Percentiles rank a stretch among this genome's conserved stretches.
Evolutionary conservation across 2,797 vertebrate genomes (phyloP).

Genomic region (Molossus molossus): DNA sequence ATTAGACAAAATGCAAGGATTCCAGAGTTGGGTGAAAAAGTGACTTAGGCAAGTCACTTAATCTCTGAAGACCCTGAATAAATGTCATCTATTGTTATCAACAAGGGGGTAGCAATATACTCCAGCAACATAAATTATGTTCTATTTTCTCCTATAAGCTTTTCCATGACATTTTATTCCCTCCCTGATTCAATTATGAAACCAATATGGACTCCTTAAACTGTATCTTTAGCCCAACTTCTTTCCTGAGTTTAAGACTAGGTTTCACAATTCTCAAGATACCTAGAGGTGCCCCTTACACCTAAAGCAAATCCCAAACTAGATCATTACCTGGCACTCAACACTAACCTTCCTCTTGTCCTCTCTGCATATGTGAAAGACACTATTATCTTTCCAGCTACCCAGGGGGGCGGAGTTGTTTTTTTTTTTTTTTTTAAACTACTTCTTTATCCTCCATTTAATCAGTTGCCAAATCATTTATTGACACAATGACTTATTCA

Average conservation of each 20-base stretch:
- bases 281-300: not conserved
- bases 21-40: not conserved
- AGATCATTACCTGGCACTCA: not conserved
- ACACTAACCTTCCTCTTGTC: not conserved
- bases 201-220: not conserved
- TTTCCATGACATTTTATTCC: not conserved
- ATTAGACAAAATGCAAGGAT: not conserved
- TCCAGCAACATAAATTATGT: not conserved
- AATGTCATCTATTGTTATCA: not conserved
- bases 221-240: not conserved
- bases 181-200: slow-evolving; percentile 23
- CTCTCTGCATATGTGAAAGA: slow-evolving; percentile 43
- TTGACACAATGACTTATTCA: slow-evolving; percentile 29
- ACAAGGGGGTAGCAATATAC: not conserved
- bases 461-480: slow-evolving; percentile 38
- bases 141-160: slow-evolving; percentile 8
- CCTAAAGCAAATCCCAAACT: slow-evolving; percentile 56
- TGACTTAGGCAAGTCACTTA: not conserved
- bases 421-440: not conserved
- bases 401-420: not conserved
- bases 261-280: not conserved
- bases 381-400: not conserved
- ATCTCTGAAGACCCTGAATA: not conserved
- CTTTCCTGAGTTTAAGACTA: slow-evolving; percentile 26
- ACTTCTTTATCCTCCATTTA: slow-evolving; percentile 41